phyloP scores from a whole-genome alignment of 2,797 vertebrate species.

The Echiichthys vipera region DNA sequence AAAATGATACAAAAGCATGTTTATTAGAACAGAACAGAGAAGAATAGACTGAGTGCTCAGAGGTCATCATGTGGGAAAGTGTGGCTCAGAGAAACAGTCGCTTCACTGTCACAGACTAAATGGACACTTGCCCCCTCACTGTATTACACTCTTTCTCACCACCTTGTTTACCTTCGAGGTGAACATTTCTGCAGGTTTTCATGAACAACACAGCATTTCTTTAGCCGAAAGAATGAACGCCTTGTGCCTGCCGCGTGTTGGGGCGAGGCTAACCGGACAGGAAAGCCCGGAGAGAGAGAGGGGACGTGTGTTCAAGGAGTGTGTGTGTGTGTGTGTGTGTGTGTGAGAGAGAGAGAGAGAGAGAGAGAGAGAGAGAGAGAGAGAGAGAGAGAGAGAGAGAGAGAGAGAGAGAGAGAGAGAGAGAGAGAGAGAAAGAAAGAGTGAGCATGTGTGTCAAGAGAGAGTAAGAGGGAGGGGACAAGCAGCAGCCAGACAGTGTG shows the following conservation, averaged over 20 bases:
- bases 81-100: conserved; percentile 13
- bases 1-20: neutral
- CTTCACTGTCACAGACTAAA: conserved; percentile 23
- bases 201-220: conserved; percentile 74
- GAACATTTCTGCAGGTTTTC: conserved; percentile 50
- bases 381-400: conserved; percentile 10
- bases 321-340: conserved; percentile 5
- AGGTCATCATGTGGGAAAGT: neutral
- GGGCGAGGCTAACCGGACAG: conserved; percentile 67
- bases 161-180: conserved; percentile 46
- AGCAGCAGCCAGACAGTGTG: conserved; percentile 60
- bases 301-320: no score
- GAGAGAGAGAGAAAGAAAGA: conserved; percentile 16
- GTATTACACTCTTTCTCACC: conserved; percentile 13
- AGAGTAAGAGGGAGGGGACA: conserved; percentile 51
- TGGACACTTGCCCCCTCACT: neutral
- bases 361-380: conserved; percentile 6
- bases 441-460: conserved; percentile 30
- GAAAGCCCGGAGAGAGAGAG: conserved; percentile 48
- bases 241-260: conserved; percentile 76
- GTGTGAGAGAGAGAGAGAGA: neutral
- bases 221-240: conserved; percentile 78
- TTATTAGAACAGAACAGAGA: neutral
- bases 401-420: conserved; percentile 41
- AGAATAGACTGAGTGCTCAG: neutral